Base-by-base conservation (phyloP, 2,888 invertebrate species). In the Lymantria dispar region DNA sequence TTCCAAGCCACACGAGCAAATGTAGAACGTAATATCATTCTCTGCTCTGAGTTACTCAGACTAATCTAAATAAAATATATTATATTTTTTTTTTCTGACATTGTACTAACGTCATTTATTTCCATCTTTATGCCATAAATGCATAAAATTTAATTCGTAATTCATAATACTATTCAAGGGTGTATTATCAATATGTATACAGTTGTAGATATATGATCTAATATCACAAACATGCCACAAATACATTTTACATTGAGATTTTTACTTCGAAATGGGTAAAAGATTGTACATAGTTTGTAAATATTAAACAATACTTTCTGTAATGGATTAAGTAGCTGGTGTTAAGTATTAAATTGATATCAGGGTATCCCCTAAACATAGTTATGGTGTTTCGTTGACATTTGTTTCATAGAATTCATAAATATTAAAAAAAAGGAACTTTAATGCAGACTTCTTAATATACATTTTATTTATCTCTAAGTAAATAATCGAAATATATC, bases 311-410 rank as follows among this genome's bases (percentile, higher is more conserved):
- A 42, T n/a, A 65, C 53, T 69, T 76, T 74, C 78, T 72, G 65
- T 68, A 72, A 74, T 64, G 72, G 14, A 47, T 49, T 67, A 74
- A 75, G 80, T 86, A 86, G 83, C 70, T 73, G 70, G 72, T 68
- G 70, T 62, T 76, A 80, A 75, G 70, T 77, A 79, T 74, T 74
- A 79, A 85, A 82, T 84, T 83, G 83, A 88, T 88, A 89, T 90
- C 89, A 89, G 90, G 90, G 90, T 90, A 90, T 85, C 83, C 86
- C 87, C 86, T 79, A 76, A 70, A 64, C 58, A 68, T 74, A 72
- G 66, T 69, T 56, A 58, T 56, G 70, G 72, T 74, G 80, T 76
- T 76, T 74, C 65, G 50, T 61, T 72, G 72, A 75, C 74, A 72
- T 71, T 75, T 64, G 69, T 74, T 75, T 70, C 59, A 58, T 62